phyloP scores from a whole-genome alignment of 37 sponge, comb jelly and placozoan genomes.

The Mnemiopsis leidyi region DNA sequence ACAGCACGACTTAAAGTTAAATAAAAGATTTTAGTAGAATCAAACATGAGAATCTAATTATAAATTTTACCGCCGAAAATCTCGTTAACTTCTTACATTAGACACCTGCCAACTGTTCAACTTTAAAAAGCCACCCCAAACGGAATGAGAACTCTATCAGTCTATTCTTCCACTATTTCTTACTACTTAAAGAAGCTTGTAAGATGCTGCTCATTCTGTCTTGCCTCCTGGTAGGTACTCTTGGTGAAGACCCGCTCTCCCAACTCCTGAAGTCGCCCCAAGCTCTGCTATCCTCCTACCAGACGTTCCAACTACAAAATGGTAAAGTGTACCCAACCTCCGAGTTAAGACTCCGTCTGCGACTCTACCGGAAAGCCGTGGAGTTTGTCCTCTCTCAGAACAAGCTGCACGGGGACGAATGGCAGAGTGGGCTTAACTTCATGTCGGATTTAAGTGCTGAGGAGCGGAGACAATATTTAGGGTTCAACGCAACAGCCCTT shows the following conservation, averaged over 20 bases:
- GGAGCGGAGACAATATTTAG: neutral
- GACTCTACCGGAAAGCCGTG: neutral
- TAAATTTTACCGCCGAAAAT: neutral
- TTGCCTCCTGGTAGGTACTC: neutral
- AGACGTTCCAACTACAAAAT: neutral
- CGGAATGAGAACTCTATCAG: neutral
- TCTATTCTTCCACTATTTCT: neutral
- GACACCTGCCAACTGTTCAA: neutral
- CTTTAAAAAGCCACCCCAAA: neutral
- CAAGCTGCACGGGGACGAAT: neutral
- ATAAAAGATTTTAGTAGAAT: neutral
- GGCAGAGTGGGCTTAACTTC: conserved; percentile 29
- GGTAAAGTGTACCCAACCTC: neutral
- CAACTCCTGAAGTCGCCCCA: neutral
- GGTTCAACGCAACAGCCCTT: neutral
- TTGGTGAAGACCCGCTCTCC: neutral
- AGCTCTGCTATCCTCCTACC: neutral
- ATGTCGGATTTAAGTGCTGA: neutral
- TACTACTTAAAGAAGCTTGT: neutral
- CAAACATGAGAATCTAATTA: neutral
- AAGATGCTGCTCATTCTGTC: neutral
- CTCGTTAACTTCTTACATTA: neutral
- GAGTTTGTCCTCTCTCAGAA: neutral
- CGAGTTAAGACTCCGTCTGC: neutral
- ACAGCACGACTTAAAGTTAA: too few species aligned